A percentile compares a stretch with the other conserved stretches of the same genome.
Evolutionary conservation across 2,888 invertebrate genomes (phyloP).

Genomic region (Drosophila paranaensis): DNA sequence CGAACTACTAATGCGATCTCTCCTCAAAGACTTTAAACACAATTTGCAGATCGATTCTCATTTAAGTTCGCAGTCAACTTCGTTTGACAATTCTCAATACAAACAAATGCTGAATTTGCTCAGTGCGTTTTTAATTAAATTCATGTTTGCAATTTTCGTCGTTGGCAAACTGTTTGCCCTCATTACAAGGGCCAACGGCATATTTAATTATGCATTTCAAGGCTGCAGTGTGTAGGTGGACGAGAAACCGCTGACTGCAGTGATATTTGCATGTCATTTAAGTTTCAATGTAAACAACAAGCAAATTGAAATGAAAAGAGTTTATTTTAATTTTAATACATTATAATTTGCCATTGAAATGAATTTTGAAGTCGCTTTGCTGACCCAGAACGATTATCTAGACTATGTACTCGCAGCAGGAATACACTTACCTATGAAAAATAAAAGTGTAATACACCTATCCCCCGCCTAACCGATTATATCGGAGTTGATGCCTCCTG

Average conservation of each 20-base stretch:
- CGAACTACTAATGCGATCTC: too few relatives aligned
- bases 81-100: neutral
- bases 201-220: slow-evolving; percentile 60
- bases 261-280: slow-evolving; percentile 37
- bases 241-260: neutral
- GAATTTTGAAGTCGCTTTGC: slow-evolving; percentile 50
- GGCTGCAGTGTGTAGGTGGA: neutral
- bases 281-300: slow-evolving; percentile 46
- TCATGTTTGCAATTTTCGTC: slow-evolving; percentile 49
- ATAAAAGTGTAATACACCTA: too few relatives aligned
- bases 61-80: neutral
- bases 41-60: neutral
- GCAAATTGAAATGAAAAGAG: slow-evolving; percentile 20
- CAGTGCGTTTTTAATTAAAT: slow-evolving; percentile 52
- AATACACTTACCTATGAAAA: slow-evolving; percentile 11
- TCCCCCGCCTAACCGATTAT: too few relatives aligned
- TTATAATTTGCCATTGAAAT: slow-evolving; percentile 60
- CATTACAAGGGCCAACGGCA: slow-evolving; percentile 39
- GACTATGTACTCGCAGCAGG: neutral
- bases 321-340: slow-evolving; percentile 49
- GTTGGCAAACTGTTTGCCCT: slow-evolving; percentile 53
- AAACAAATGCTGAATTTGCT: neutral
- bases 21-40: too few relatives aligned
- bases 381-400: slow-evolving; percentile 16
- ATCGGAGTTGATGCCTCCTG: too few relatives aligned